phyloP scores from a whole-genome alignment of 64 coral and sea anemone species.

The Porites lutea region DNA sequence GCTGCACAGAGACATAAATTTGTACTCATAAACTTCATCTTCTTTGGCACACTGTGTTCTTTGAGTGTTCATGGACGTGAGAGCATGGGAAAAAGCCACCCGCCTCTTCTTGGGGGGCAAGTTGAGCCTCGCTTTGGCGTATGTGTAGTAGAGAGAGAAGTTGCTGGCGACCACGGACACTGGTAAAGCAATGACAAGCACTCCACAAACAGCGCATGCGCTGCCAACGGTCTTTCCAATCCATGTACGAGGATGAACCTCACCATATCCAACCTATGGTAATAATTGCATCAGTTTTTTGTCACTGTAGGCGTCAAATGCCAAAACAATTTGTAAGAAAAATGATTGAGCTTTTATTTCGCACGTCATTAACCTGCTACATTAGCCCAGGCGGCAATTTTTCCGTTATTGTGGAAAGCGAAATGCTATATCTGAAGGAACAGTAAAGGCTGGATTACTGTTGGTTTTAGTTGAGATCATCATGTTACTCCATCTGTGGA shows the following conservation, averaged over 20 bases:
- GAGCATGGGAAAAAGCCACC: constrained; percentile 84
- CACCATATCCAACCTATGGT: constrained; percentile 95
- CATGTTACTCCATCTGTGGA: too few relatives aligned
- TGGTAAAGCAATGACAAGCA: constrained; percentile 96
- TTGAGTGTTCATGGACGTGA: constrained; percentile 86
- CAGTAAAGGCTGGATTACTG: too few relatives aligned
- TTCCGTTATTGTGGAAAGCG: too few relatives aligned
- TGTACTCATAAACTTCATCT: constrained; percentile 17
- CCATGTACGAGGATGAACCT: constrained; percentile 93
- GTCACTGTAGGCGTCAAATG: too few relatives aligned
- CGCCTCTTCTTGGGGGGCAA: constrained; percentile 89
- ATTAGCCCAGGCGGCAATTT: too few relatives aligned
- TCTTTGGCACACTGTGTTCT: constrained; percentile 5
- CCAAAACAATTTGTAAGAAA: too few relatives aligned
- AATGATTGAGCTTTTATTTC: too few relatives aligned
- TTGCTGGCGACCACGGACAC: constrained; percentile 97
- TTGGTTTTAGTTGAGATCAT: too few relatives aligned
- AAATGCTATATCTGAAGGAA: too few relatives aligned
- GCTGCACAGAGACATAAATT: constrained; percentile 75
- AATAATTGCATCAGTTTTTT: not conserved
- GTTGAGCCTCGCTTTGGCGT: constrained; percentile 98
- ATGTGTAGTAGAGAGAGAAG: constrained; percentile 97
- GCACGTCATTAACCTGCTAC: too few relatives aligned
- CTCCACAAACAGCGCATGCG: constrained; percentile 96
- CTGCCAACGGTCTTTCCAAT: constrained; percentile 94